These are phyloP conservation scores for Eulemur albifrons DNA, from an alignment of 2,797 vertebrate genomes.

Conservation along the genomic window DNA sequence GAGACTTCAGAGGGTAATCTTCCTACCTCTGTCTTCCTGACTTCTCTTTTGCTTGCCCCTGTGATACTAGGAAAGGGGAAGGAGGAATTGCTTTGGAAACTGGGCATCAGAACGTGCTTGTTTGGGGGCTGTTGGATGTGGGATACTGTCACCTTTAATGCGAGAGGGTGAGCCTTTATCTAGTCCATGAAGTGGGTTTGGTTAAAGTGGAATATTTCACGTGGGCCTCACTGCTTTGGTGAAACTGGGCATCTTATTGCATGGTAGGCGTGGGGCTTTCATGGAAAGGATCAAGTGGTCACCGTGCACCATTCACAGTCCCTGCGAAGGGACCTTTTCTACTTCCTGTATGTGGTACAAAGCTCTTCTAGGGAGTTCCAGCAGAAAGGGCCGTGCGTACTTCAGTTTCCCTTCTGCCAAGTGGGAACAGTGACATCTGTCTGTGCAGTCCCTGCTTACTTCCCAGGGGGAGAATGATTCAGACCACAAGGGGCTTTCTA, in stretches of 20 bases:
- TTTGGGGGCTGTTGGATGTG: not conserved
- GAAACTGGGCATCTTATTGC: too few relatives aligned
- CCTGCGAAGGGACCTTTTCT: too few relatives aligned
- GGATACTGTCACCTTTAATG: not conserved
- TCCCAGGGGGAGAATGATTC: not conserved
- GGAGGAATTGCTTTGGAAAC: not conserved
- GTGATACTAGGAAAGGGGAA: not conserved
- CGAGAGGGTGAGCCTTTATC: not conserved
- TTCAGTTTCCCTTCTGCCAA: not conserved
- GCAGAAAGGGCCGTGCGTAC: not conserved
- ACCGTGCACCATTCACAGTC: fast-evolving
- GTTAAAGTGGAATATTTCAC: not conserved
- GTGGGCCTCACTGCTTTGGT: not conserved
- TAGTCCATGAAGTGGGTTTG: not conserved
- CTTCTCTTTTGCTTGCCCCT: not conserved
- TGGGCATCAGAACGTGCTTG: not conserved
- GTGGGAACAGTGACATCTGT: not conserved
- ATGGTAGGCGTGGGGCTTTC: not conserved
- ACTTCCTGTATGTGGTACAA: not conserved
- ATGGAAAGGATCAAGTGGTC: not conserved
- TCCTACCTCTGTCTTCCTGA: not conserved
- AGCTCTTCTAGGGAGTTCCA: not conserved
- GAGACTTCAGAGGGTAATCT: not conserved
- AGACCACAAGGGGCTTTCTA: not conserved
- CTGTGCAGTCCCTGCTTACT: fast-evolving